Percentiles rank a stretch among this genome's conserved stretches.
phyloP scores from a whole-genome alignment of 2,797 vertebrate genomes.

The Cuniculus paca region DNA sequence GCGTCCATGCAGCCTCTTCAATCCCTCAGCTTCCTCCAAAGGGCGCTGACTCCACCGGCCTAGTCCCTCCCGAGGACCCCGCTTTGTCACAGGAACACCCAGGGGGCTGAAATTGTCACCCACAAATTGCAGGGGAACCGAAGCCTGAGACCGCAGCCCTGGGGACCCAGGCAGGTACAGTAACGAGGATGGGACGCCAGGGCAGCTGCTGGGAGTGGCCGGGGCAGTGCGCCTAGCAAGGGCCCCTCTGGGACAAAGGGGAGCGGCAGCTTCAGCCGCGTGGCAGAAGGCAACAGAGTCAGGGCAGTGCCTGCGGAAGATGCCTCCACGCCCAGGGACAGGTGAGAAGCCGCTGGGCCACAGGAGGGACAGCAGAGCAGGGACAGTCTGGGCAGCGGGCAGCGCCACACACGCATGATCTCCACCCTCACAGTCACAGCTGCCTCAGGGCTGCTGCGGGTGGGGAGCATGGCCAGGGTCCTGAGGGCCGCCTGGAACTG shows the following conservation, averaged over 20 bases:
- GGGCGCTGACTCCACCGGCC: too few species aligned
- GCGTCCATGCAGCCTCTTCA: too few species aligned
- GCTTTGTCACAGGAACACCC: too few species aligned
- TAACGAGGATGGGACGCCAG: neutral
- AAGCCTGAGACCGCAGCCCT: too few species aligned
- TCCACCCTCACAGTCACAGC: neutral
- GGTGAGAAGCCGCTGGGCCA: too few species aligned
- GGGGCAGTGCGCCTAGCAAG: neutral
- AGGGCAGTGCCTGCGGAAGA: neutral
- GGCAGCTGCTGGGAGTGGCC: neutral
- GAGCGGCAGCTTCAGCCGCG: neutral
- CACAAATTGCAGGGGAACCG: too few species aligned
- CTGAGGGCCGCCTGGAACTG: neutral
- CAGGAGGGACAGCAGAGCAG: too few species aligned
- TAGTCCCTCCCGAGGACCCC: too few species aligned
- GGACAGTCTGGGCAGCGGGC: too few species aligned
- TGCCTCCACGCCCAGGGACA: neutral
- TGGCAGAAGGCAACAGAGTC: neutral
- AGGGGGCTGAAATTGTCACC: too few species aligned
- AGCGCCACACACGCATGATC: too few species aligned
- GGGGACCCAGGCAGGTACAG: neutral
- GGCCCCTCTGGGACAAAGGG: neutral
- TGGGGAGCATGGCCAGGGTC: neutral
- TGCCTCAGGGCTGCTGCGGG: neutral
- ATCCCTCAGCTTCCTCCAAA: too few species aligned